These are phyloP conservation scores for Rhyzopertha dominica DNA, from an alignment of 1,140 invertebrate species.

Conservation along the genomic window DNA sequence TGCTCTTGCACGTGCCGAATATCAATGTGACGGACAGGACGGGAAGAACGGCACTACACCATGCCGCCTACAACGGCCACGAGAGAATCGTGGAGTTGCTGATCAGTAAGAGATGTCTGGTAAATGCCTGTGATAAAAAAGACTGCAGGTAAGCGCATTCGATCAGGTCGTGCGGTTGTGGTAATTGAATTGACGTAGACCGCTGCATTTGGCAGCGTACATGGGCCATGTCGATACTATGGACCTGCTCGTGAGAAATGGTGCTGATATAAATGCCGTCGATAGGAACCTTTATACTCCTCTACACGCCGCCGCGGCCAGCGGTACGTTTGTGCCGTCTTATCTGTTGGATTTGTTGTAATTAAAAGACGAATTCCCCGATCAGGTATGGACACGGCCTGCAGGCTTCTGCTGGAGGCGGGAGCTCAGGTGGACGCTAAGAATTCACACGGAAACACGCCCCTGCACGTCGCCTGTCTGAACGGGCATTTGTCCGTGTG, in stretches of 20 bases:
- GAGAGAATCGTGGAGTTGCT: conserved; percentile 53
- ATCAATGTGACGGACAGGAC: conserved; percentile 58
- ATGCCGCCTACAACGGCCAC: conserved; percentile 61
- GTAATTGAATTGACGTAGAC: too few species aligned
- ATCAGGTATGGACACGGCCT: conserved; percentile 44
- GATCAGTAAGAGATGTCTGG: conserved; percentile 50
- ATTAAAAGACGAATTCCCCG: conserved; percentile 19
- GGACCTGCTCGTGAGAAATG: conserved; percentile 81
- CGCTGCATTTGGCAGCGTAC: conserved; percentile 90
- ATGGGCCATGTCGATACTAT: conserved; percentile 93
- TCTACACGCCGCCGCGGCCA: conserved; percentile 60
- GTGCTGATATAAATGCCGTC: conserved; percentile 72
- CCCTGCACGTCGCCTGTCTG: conserved; percentile 59
- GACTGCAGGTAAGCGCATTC: conserved; percentile 39
- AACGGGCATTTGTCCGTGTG: conserved; percentile 55
- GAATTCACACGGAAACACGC: conserved; percentile 58
- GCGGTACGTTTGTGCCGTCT: conserved; percentile 40
- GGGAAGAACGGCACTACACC: conserved; percentile 59
- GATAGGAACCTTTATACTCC: conserved; percentile 50
- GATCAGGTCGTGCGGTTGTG: not conserved
- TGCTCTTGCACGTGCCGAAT: conserved; percentile 60
- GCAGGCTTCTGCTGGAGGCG: conserved; percentile 49
- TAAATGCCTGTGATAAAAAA: conserved; percentile 62
- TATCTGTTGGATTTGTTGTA: conserved; percentile 18
- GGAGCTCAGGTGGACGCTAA: conserved; percentile 56